Base-by-base conservation (phyloP, 2,888 invertebrate genomes). In the Uloborus plumipes region DNA sequence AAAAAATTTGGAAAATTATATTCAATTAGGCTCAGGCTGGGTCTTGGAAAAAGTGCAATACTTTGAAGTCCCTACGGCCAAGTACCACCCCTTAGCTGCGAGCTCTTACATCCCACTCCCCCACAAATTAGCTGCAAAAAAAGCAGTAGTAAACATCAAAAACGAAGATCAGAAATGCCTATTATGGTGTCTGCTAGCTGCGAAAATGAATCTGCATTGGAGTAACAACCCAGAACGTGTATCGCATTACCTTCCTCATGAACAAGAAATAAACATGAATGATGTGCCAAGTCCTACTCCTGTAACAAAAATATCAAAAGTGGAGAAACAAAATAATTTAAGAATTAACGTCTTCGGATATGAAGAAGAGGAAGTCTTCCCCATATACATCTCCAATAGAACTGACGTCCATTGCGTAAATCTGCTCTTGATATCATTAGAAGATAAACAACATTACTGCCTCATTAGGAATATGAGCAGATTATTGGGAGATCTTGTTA, bases 271-370 rank as follows among this genome's bases (percentile, higher is more conserved):
- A 26, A 26, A 26, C 4, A 26, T 26, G 26, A 4, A 53, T 3
- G n/a, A 53, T 6, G 6, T 53, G 2, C 16, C n/a, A n/a, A 16
- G 53, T 53, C 53, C 53, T 2, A n/a, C n/a, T 3, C 53, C 53
- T 53, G 6, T 15, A 2, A 53, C 15, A 53, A 53, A 53, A 86
- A 18, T 66, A 15, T 0, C 51, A 0, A 6, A 16, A 47, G 15
- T 66, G 14, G 66, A 73, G 26, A 62, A 51, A 51, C 0, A n/a
- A 14, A 61, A 22, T 26, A 62, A 73, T 49, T 18, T 62, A 0
- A 51, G 55, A 9, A 73, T 73, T 6, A 73, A 73, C 26, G 64
- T 73, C 7, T 62, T 31, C 47, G 73, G 31, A 18, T 73, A 49
- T 47, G 70, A 65, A 31, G 31, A 65, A 18, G 31, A 18, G 51